These are phyloP conservation scores for Drosophila borborema DNA, from an alignment of 2,888 invertebrate species.

Conservation along the genomic window DNA sequence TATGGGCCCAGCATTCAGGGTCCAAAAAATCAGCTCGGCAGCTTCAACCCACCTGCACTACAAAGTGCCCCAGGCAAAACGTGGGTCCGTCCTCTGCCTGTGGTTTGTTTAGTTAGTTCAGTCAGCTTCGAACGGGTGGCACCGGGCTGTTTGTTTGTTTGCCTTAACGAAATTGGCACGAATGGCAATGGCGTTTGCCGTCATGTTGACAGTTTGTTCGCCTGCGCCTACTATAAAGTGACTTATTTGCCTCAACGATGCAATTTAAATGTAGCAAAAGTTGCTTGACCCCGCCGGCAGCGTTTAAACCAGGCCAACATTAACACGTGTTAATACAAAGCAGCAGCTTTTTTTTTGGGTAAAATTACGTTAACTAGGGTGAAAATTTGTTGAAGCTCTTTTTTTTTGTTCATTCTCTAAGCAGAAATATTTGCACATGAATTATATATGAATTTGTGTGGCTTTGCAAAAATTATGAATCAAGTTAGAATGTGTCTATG, in stretches of 20 bases:
- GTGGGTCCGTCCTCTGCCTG: constrained; percentile 4
- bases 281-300: constrained; percentile 56
- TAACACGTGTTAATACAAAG: not conserved
- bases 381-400: not conserved
- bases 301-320: constrained; percentile 25
- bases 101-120: constrained; percentile 31
- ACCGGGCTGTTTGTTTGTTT: constrained; percentile 65
- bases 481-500: not conserved
- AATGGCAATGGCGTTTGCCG: constrained; percentile 46
- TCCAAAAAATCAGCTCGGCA: constrained; percentile 5
- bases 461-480: not conserved
- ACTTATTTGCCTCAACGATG: constrained; percentile 67
- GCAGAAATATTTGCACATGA: not conserved
- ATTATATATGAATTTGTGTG: not conserved
- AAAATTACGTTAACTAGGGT: constrained; percentile 2
- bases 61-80: constrained; percentile 4
- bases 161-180: constrained; percentile 71
- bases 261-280: constrained; percentile 64
- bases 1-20: constrained; percentile 39
- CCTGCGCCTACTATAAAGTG: constrained; percentile 47
- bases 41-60: not conserved
- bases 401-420: not conserved
- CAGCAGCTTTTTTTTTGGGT: not conserved
- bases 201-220: constrained; percentile 72
- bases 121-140: not conserved